phyloP scores from a whole-genome alignment of 2,113 vertebrate species.

The Menura novaehollandiae region DNA sequence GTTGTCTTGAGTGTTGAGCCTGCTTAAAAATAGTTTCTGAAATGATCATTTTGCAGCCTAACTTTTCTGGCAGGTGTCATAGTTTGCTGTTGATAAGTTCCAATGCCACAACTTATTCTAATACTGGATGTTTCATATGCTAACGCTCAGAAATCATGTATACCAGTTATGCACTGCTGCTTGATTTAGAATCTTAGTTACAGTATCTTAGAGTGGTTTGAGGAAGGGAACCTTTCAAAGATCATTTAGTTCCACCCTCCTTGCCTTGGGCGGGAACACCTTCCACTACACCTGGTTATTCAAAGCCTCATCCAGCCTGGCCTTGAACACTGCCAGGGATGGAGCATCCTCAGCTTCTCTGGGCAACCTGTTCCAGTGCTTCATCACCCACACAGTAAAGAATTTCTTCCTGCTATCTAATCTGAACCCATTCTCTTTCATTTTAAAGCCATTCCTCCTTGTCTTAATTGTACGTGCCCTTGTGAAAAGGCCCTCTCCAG shows the following conservation, averaged over 20 bases:
- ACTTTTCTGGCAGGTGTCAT: not conserved
- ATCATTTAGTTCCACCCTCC: not conserved
- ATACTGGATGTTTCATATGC: not conserved
- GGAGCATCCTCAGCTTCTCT: not conserved
- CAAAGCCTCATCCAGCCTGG: not conserved
- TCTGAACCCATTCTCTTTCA: not conserved
- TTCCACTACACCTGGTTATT: not conserved
- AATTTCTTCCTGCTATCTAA: not conserved
- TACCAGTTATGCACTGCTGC: not conserved
- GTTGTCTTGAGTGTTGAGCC: not conserved
- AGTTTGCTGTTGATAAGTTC: not conserved
- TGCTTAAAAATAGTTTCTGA: slow-evolving; percentile 22
- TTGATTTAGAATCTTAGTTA: not conserved
- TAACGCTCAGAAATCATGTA: not conserved
- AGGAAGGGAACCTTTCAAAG: not conserved
- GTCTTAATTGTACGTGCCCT: not conserved
- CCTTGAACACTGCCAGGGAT: not conserved
- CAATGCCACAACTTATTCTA: not conserved
- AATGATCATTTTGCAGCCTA: not conserved
- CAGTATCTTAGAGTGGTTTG: not conserved
- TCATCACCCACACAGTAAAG: not conserved
- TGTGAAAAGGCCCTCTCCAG: not conserved
- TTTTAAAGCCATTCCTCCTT: not conserved
- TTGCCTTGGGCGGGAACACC: not conserved
- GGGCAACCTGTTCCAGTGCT: not conserved